A percentile compares a stretch with the other conserved stretches of the same genome.
phyloP scores from a whole-genome alignment of 2,888 invertebrate genomes.

The Ochlodes sylvanus region DNA sequence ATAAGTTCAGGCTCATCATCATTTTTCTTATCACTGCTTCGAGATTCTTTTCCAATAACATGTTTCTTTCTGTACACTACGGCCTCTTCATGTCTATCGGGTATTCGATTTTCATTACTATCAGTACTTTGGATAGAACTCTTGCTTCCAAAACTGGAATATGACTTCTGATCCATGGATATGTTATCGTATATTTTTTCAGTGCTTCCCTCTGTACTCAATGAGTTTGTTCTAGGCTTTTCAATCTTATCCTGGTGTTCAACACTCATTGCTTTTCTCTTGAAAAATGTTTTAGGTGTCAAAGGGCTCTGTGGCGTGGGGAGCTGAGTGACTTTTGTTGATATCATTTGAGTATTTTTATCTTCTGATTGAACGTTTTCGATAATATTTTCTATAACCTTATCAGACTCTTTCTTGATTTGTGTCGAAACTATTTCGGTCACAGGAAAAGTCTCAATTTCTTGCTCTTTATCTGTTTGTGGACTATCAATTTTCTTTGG shows the following conservation, averaged over 20 bases:
- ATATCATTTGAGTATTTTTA: slow-evolving; percentile 45
- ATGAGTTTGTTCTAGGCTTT: slow-evolving; percentile 70
- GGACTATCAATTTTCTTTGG: slow-evolving; percentile 78
- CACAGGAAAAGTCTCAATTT: slow-evolving; percentile 58
- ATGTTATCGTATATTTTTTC: slow-evolving; percentile 78
- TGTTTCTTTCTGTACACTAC: slow-evolving; percentile 86
- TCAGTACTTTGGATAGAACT: slow-evolving; percentile 79
- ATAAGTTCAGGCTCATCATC: slow-evolving; percentile 92
- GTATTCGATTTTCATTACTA: slow-evolving; percentile 71
- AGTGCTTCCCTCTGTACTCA: slow-evolving; percentile 74
- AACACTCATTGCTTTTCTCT: slow-evolving; percentile 83
- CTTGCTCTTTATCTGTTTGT: slow-evolving; percentile 63
- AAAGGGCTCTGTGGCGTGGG: slow-evolving; percentile 67
- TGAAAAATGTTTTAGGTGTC: slow-evolving; percentile 79
- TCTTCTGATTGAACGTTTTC: slow-evolving; percentile 58
- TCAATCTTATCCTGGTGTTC: slow-evolving; percentile 78
- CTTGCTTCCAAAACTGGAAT: slow-evolving; percentile 80
- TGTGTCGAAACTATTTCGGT: slow-evolving; percentile 58
- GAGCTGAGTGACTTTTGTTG: slow-evolving; percentile 45
- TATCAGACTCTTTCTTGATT: slow-evolving; percentile 58
- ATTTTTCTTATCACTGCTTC: slow-evolving; percentile 70
- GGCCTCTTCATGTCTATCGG: slow-evolving; percentile 74
- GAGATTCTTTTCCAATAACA: slow-evolving; percentile 69
- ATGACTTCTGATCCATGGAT: slow-evolving; percentile 77
- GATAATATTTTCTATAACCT: slow-evolving; percentile 56